A percentile compares a stretch with the other conserved stretches of the same genome.
These are phyloP conservation scores for Beris chalybata DNA, from an alignment of 2,888 invertebrate species.

Conservation along the genomic window DNA sequence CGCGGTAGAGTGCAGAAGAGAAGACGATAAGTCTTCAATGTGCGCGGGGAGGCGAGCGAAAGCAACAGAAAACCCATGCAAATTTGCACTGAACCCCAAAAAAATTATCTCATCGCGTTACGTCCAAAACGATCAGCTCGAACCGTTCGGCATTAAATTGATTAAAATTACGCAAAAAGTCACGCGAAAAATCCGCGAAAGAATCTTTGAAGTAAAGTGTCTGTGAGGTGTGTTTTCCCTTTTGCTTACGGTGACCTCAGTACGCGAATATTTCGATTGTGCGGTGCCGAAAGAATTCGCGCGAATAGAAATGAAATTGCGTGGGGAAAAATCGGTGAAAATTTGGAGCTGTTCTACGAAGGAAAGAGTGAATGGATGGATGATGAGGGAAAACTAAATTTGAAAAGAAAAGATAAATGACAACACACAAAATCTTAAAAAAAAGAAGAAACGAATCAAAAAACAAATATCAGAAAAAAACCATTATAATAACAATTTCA, in stretches of 20 bases:
- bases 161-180: background rate
- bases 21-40: no score
- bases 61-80: conserved; percentile 36
- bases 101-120: conserved; percentile 4
- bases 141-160: background rate
- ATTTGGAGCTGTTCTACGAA: conserved; percentile 2
- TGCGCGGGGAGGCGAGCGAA: no score
- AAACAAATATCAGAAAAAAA: no score
- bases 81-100: conserved; percentile 3
- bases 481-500: no score
- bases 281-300: background rate
- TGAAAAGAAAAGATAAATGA: no score
- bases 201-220: conserved; percentile 27
- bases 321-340: background rate
- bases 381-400: no score
- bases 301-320: background rate
- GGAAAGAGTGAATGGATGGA: no score
- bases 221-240: conserved; percentile 26
- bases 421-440: no score
- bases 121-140: background rate
- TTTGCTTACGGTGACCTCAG: conserved; percentile 8
- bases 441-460: no score
- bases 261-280: background rate
- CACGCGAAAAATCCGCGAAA: background rate
- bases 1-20: no score